Conservation (phyloP, 2,888 invertebrate species). For the Rhyacophila evoluta region DNA sequence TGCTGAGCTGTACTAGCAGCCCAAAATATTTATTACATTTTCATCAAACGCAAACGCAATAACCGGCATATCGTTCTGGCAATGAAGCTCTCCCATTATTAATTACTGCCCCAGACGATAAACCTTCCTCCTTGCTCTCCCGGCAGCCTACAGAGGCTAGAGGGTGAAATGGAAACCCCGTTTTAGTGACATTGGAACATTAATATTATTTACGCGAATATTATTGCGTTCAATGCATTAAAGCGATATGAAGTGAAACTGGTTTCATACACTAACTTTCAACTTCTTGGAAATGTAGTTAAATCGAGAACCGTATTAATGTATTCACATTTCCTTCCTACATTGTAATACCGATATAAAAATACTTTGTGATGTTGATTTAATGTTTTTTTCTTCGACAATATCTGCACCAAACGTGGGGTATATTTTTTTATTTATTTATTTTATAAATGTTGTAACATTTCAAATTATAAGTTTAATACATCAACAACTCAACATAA, state of each 20-base stretch:
- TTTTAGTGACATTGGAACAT: conserved; percentile 14
- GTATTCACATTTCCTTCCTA: neutral
- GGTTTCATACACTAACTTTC: neutral
- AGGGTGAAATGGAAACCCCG: conserved; percentile 14
- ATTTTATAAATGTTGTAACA: too few species aligned
- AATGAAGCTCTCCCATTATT: conserved; percentile 40
- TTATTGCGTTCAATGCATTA: conserved; percentile 16
- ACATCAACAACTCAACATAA: too few species aligned
- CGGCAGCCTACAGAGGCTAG: neutral
- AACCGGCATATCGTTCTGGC: conserved; percentile 39
- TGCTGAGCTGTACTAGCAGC: neutral
- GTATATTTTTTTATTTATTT: too few species aligned
- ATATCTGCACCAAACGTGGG: too few species aligned
- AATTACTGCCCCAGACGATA: conserved; percentile 36
- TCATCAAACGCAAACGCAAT: conserved; percentile 48
- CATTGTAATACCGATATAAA: neutral
- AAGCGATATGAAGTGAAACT: conserved; percentile 1
- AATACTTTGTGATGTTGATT: neutral
- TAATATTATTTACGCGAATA: conserved; percentile 21
- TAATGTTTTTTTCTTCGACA: too few species aligned
- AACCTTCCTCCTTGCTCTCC: conserved; percentile 10
- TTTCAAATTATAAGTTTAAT: too few species aligned
- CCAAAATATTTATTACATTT: conserved; percentile 50
- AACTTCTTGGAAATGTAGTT: conserved; percentile 1
- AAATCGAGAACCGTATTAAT: neutral